phyloP scores from a whole-genome alignment of 1,140 invertebrate species.

The Papilio dardanus region DNA sequence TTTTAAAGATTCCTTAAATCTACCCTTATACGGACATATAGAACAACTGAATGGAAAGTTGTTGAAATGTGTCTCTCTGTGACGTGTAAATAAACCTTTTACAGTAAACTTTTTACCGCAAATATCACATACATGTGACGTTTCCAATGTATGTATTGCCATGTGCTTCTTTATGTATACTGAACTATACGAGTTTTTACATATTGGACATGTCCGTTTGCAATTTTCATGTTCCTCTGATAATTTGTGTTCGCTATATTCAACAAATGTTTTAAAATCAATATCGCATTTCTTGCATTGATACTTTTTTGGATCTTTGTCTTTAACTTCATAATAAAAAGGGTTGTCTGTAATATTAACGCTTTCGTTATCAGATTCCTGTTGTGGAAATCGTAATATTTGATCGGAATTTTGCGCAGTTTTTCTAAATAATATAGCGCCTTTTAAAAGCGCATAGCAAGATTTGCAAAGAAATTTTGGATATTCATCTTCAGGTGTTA shows the following conservation, averaged over 20 bases:
- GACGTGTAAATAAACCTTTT: conserved; percentile 62
- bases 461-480: conserved; percentile 67
- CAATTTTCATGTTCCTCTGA: conserved; percentile 68
- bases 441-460: conserved; percentile 62
- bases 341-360: conserved; percentile 14
- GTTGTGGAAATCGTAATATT: conserved; percentile 53
- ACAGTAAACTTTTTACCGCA: conserved; percentile 73
- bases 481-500: conserved; percentile 55
- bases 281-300: conserved; percentile 50
- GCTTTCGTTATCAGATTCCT: conserved; percentile 43
- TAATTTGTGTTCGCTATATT: conserved; percentile 60
- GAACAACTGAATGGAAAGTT: conserved; percentile 70
- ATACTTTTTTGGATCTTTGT: conserved; percentile 38
- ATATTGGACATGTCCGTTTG: conserved; percentile 60
- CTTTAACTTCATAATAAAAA: conserved; percentile 34
- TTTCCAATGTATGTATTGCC: conserved; percentile 54
- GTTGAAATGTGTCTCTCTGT: conserved; percentile 67
- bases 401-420: conserved; percentile 67
- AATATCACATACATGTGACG: conserved; percentile 68
- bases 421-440: conserved; percentile 63
- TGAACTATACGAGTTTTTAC: conserved; percentile 56
- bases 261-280: conserved; percentile 49
- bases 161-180: conserved; percentile 61
- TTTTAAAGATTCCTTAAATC: conserved; percentile 73
- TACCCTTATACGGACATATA: conserved; percentile 69